These are phyloP conservation scores for Marcusenius ussheri DNA, from an alignment of 2,113 vertebrate species.

Conservation along the genomic window DNA sequence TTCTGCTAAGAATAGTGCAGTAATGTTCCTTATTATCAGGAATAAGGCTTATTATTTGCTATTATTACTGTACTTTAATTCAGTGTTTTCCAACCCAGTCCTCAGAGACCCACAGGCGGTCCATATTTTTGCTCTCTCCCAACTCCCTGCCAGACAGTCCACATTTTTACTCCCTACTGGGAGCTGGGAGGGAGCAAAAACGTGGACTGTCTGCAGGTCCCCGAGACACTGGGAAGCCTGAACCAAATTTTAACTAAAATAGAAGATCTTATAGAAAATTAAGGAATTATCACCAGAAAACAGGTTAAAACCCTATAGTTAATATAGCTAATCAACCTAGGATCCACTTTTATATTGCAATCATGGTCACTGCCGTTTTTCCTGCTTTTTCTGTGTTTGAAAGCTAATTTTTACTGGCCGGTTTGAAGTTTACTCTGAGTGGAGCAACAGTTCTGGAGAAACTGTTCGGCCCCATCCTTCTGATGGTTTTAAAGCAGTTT, in stretches of 20 bases:
- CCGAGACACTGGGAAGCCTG: not conserved
- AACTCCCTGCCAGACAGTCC: no score
- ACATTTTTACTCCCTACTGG: no score
- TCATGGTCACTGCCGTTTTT: not conserved
- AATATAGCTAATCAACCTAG: not conserved
- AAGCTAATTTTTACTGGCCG: not conserved
- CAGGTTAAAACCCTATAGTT: not conserved
- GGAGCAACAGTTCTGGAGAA: not conserved
- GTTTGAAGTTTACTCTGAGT: constrained; percentile 1
- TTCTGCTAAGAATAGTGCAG: not conserved
- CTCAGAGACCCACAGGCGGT: not conserved
- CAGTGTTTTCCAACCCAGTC: not conserved
- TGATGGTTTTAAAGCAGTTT: not conserved
- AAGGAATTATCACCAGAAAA: not conserved
- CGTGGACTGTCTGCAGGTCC: not conserved
- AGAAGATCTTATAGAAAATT: not conserved
- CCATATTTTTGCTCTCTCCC: not conserved
- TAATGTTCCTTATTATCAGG: not conserved
- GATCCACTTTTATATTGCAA: not conserved
- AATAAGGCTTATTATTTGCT: not conserved
- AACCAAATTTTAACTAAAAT: not conserved
- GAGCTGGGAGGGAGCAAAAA: not conserved
- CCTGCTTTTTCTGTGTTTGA: not conserved
- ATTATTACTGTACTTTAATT: not conserved
- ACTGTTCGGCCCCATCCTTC: not conserved